Base-by-base conservation (phyloP, 2,113 vertebrate species). In the Equus przewalskii region DNA sequence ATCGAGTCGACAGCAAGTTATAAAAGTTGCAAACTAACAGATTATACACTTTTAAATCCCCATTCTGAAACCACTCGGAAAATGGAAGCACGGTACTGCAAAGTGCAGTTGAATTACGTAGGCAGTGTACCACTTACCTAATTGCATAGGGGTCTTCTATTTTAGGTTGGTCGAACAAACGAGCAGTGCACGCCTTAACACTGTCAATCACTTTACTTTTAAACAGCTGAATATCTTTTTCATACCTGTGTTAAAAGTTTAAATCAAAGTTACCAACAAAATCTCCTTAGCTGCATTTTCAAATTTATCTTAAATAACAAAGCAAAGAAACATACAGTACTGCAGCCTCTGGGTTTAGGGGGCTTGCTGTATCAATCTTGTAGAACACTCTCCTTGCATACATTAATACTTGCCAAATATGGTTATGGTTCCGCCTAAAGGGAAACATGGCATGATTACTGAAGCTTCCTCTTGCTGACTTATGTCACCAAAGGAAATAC, bases 391-490 rank as follows among this genome's bases (percentile, higher is more conserved):
- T 99, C 85, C 99, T 99, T 69, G 99, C 99, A 0, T 99, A 99
- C 99, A 99, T 99, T 79, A 99, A 92, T 30, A 99, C 99, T 97
- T 99, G 99, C 99, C 99, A 99, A 98, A 99, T 99, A 98, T 99
- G 99, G 96, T 99, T 99, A 98, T 99, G 99, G 98, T 99, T 99
- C 96, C 99, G 99, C 98, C 99, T 99, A 76, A 19, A 82, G 49
- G 96, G 96, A 95, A 97, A 90, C 10, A 33, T 0, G 3, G n/a
- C 46, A 30, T 33, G 19, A 18, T 54, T 78, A 44, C 78, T 73
- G 79, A 92, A 85, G 70, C 80, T 21, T 36, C 46, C n/a, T 51
- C 18, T n/a, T 33, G 21, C n/a, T n/a, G 49, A 8, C 22, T 12
- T 10, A 1, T 3, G 22, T 56, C 62, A 19, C 69, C 14, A 51